phyloP scores from a whole-genome alignment of 1,140 invertebrate species.

The Drosophila auraria region DNA sequence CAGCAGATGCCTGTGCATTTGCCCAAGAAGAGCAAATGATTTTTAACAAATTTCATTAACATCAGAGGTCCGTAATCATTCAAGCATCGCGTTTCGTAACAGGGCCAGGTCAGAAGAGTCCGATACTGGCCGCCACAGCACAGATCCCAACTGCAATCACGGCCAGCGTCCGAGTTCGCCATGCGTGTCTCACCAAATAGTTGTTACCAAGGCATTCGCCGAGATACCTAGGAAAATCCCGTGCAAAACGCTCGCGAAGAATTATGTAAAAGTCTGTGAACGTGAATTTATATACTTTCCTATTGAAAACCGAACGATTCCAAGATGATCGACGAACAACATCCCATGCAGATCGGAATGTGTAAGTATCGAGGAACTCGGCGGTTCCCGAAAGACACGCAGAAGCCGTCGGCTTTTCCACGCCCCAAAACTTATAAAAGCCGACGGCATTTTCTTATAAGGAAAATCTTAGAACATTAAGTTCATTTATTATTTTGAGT shows the following conservation, averaged over 20 bases:
- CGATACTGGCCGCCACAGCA: constrained; percentile 40
- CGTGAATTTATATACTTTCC: constrained; percentile 7
- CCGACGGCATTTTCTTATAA: constrained; percentile 53
- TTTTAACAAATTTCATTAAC: constrained; percentile 85
- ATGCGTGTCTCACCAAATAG: constrained; percentile 10
- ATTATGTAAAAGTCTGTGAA: constrained; percentile 25
- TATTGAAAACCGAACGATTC: not conserved
- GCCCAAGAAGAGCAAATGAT: constrained; percentile 70
- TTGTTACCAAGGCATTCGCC: constrained; percentile 8
- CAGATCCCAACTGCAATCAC: constrained; percentile 30
- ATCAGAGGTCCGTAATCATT: constrained; percentile 85
- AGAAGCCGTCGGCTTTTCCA: constrained; percentile 52
- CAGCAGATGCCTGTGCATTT: constrained; percentile 49
- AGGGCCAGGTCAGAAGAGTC: constrained; percentile 42
- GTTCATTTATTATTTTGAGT: not conserved
- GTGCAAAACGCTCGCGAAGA: constrained; percentile 31
- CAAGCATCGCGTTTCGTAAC: constrained; percentile 84
- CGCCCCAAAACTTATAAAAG: not conserved
- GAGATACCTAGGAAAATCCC: constrained; percentile 6
- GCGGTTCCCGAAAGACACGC: not conserved
- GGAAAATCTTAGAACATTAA: not conserved
- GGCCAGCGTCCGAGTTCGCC: constrained; percentile 21
- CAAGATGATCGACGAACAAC: constrained; percentile 79
- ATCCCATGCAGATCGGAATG: constrained; percentile 79
- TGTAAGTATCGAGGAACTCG: constrained; percentile 64